Percentiles rank a stretch among this genome's conserved stretches.
These are phyloP conservation scores for Ophioninae sp. DNA, from an alignment of 2,888 invertebrate species.

Conservation along the genomic window DNA sequence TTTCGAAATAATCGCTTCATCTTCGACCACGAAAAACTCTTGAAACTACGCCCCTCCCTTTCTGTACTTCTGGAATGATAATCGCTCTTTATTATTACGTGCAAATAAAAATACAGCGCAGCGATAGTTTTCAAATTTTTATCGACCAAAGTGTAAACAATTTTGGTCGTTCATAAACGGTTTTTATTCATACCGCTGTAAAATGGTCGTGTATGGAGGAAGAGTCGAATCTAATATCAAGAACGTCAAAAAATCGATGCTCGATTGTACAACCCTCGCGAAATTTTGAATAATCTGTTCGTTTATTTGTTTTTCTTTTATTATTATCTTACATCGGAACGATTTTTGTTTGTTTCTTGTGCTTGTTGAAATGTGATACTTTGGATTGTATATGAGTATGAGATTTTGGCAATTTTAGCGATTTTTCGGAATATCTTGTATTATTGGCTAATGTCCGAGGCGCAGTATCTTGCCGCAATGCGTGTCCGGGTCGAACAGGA, in stretches of 20 bases:
- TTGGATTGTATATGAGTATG: conserved; percentile 42
- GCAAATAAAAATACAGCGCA: background rate
- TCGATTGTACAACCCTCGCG: background rate
- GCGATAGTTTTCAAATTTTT: background rate
- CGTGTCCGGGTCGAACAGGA: conserved; percentile 91
- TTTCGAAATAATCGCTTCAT: background rate
- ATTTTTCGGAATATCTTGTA: conserved; percentile 31
- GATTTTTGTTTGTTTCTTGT: conserved; percentile 30
- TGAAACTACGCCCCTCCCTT: background rate
- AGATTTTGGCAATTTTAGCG: conserved; percentile 41
- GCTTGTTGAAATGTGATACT: conserved; percentile 35
- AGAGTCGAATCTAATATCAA: background rate
- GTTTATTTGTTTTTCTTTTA: conserved; percentile 16
- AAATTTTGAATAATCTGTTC: background rate
- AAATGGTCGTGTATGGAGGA: background rate
- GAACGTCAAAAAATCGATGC: background rate
- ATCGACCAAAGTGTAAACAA: conserved; percentile 1
- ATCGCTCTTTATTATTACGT: background rate
- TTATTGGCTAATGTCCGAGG: conserved; percentile 70
- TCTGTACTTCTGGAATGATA: background rate
- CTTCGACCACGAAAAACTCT: background rate
- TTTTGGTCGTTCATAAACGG: background rate
- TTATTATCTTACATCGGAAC: conserved; percentile 45
- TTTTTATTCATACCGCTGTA: background rate
- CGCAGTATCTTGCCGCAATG: conserved; percentile 77